Conservation (phyloP, 2,888 invertebrate species). For the Venustoraphidia nigricollis region DNA sequence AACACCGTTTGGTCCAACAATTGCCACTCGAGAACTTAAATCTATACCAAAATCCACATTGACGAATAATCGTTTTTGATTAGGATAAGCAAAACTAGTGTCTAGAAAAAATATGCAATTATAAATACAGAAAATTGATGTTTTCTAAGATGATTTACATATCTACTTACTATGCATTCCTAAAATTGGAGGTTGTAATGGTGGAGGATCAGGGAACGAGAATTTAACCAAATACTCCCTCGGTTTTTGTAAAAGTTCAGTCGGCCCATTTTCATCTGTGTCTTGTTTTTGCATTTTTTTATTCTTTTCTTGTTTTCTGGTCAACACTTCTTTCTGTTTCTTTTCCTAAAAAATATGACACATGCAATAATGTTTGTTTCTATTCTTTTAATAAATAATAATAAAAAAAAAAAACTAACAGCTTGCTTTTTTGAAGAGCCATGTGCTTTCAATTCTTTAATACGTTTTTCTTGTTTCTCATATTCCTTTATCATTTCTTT, state of each 20-base stretch:
- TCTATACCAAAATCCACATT: constrained; percentile 93
- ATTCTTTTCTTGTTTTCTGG: constrained; percentile 86
- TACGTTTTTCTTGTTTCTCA: constrained; percentile 91
- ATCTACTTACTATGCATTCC: constrained; percentile 67
- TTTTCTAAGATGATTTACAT: constrained; percentile 1
- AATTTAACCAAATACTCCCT: constrained; percentile 97
- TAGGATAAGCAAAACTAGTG: constrained; percentile 70
- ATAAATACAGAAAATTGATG: constrained; percentile 2
- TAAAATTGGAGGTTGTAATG: constrained; percentile 91
- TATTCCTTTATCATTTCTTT: constrained; percentile 93
- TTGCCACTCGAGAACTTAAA: constrained; percentile 73
- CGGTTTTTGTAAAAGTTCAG: constrained; percentile 74
- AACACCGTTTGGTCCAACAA: constrained; percentile 93
- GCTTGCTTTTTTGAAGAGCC: constrained; percentile 94
- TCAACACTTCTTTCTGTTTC: constrained; percentile 81
- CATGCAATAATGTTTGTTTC: not conserved
- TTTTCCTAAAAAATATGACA: constrained; percentile 43
- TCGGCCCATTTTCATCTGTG: constrained; percentile 65
- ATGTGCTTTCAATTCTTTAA: constrained; percentile 89
- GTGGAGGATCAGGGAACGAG: constrained; percentile 91
- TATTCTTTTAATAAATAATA: not conserved
- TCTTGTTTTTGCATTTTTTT: constrained; percentile 63
- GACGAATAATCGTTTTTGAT: constrained; percentile 68
- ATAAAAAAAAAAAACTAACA: constrained; percentile 24
- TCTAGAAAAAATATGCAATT: constrained; percentile 34